Evolutionary conservation across 2,888 invertebrate species (phyloP), one percentile per base, ranked within the genome.

Genomic region (Congeria kusceri): DNA sequence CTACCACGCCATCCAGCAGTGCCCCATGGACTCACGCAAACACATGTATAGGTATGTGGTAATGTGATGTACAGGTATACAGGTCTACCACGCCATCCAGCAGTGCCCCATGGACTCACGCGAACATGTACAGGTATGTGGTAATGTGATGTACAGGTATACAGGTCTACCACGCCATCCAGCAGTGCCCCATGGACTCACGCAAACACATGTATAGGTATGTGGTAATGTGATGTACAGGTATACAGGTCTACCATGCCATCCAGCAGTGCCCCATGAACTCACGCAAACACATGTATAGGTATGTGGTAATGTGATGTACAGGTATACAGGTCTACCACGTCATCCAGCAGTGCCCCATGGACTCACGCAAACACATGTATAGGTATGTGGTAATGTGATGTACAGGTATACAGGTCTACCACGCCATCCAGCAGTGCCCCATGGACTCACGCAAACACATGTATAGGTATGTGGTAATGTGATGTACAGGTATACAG

Each of bases 251-350:
- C 27, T 93, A 93, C 88, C 94, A 94, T 79, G 95, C 95, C 28
- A 94, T 95, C 64, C 94, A 94, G 89, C 94, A 94, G 68, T 95
- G 95, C 83, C 95, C 95, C n/a, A 94, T 95, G 89, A 95, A 95
- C 89, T 93, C 94, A 68, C 90, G 95, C n/a, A 93, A 94, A 85
- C 94, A 94, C 84, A 94, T 95, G 94, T 94, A 94, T 78, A 93
- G 93, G 93, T 93, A 80, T n/a, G n/a, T n/a, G n/a, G n/a, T n/a
- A n/a, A n/a, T n/a, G n/a, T n/a, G 67, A 67, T 66, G 56, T 2
- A 28, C 32, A 9, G 23, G 7, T n/a, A 23, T 4, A 15, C 27
- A 29, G 18, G 20, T 23, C 28, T 15, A 23, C 29, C 2, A 27
- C 15, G 39, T 28, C 39, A 32, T 32, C 15, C 27, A 15, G 9